phyloP scores from a whole-genome alignment of 1,140 invertebrate genomes.

The Eubasilissa regina region DNA sequence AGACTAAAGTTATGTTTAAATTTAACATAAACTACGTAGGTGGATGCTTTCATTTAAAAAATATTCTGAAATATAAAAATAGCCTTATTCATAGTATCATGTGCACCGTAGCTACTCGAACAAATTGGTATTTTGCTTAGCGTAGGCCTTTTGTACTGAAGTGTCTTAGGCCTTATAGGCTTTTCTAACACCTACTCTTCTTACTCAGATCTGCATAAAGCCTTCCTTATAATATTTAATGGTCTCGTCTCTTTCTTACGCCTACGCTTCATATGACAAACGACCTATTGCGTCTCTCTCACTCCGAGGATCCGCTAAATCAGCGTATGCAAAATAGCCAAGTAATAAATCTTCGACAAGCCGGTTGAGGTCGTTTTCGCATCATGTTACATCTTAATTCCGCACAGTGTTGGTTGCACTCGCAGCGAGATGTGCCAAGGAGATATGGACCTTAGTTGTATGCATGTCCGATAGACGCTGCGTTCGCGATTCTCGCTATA shows the following conservation, averaged over 20 bases:
- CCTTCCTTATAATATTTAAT: constrained; percentile 60
- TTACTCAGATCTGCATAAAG: constrained; percentile 56
- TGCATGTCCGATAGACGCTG: constrained; percentile 39
- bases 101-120: constrained; percentile 15
- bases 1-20: no score
- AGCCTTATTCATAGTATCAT: neutral
- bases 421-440: constrained; percentile 50
- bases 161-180: constrained; percentile 40
- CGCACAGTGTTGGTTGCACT: constrained; percentile 62
- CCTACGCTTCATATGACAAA: constrained; percentile 43
- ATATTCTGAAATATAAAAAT: neutral
- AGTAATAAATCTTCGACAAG: constrained; percentile 73
- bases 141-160: constrained; percentile 45
- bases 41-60: neutral
- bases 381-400: constrained; percentile 76
- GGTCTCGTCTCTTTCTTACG: constrained; percentile 45
- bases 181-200: constrained; percentile 50
- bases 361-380: constrained; percentile 71
- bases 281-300: constrained; percentile 48
- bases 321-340: constrained; percentile 75
- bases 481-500: constrained; percentile 34
- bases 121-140: constrained; percentile 29
- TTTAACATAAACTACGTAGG: no score
- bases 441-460: constrained; percentile 66
- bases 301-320: constrained; percentile 69